A percentile compares a stretch with the other conserved stretches of the same genome.
phyloP scores from a whole-genome alignment of 2,797 vertebrate genomes.

The Sparus aurata region DNA sequence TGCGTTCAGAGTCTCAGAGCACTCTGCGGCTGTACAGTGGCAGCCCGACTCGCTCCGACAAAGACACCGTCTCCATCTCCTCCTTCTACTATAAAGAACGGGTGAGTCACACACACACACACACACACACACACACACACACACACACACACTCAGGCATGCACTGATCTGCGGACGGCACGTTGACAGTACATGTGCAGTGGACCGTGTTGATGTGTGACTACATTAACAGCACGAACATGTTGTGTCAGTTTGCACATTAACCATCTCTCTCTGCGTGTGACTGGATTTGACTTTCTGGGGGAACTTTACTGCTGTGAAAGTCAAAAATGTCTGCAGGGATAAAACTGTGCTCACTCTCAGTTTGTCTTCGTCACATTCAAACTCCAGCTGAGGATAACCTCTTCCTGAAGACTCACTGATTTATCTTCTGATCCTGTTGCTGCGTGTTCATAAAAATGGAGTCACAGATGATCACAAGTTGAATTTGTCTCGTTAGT shows the following conservation, averaged over 20 bases:
- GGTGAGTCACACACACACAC: slow-evolving; percentile 81
- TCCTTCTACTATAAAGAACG: slow-evolving; percentile 99
- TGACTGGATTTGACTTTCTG: too few species aligned
- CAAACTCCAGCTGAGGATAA: too few species aligned
- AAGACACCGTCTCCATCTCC: slow-evolving; percentile 97
- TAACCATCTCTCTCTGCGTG: background rate
- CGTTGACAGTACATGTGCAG: too few species aligned
- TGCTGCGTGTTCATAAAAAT: too few species aligned
- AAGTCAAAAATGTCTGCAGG: too few species aligned
- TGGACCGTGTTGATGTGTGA: background rate
- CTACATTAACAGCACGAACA: background rate
- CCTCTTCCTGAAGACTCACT: too few species aligned
- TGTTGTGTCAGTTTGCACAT: background rate
- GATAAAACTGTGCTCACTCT: too few species aligned
- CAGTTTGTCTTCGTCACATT: too few species aligned
- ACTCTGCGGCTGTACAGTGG: slow-evolving; percentile 94
- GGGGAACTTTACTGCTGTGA: too few species aligned
- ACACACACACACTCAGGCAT: background rate
- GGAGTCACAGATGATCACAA: background rate
- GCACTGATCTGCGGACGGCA: too few species aligned
- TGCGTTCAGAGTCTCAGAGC: slow-evolving; percentile 94
- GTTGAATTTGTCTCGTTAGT: too few species aligned
- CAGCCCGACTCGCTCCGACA: slow-evolving; percentile 95
- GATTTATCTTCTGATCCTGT: background rate
- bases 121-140: slow-evolving; percentile 12